phyloP scores from a whole-genome alignment of 2,113 vertebrate species.

The Heterocephalus glaber region DNA sequence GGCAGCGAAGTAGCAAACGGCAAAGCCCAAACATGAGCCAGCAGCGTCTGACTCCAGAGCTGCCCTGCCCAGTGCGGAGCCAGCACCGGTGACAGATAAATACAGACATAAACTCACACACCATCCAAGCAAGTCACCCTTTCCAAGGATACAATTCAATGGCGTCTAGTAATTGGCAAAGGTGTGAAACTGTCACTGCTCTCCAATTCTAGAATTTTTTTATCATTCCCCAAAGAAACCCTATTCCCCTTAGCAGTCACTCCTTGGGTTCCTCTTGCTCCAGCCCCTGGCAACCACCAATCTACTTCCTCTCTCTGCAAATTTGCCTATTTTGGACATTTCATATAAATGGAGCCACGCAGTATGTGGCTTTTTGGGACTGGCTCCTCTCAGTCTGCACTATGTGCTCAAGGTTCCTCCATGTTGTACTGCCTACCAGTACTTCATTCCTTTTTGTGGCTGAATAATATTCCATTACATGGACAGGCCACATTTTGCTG shows the following conservation, averaged over 20 bases:
- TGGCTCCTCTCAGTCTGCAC: background rate
- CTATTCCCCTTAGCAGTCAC: no score
- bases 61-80: background rate
- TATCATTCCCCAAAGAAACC: background rate
- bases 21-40: background rate
- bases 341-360: background rate
- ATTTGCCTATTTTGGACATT: background rate
- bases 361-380: background rate
- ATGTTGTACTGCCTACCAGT: rapidly evolving
- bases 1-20: no score
- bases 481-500: background rate
- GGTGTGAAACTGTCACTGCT: background rate
- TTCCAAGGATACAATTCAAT: background rate
- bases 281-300: background rate
- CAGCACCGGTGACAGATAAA: background rate
- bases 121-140: background rate
- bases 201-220: background rate
- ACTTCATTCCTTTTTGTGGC: background rate
- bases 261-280: background rate
- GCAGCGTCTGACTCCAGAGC: background rate
- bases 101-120: rapidly evolving
- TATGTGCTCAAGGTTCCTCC: background rate
- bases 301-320: background rate
- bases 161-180: background rate
- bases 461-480: background rate